Base-by-base conservation (phyloP, 2,888 invertebrate genomes). In the Rhopalosiphum nymphaeae region DNA sequence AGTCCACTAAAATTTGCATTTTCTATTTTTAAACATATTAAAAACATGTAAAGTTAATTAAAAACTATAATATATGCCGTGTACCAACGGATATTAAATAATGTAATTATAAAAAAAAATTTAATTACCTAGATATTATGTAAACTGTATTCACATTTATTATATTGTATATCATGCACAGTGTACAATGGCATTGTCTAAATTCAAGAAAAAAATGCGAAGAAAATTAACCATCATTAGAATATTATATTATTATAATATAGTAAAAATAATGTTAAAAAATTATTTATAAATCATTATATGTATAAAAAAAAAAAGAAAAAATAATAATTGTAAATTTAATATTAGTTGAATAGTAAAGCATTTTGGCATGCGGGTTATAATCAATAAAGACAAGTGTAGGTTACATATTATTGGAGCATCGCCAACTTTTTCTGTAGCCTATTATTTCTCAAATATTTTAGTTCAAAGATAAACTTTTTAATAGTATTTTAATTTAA, bases 381-480 rank as follows among this genome's bases (percentile, higher is more conserved):
- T 78, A 36, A 78, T 78, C 36, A 78, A 78, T 78, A 78, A 78
- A 78, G 21, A 78, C 67, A 78, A 78, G 78, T 78, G 36, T 78
- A 78, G 21, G 21, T 78, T 36, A 78, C 36, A 78, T 2, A 78
- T 78, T 36, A 21, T 78, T 78, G 36, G 78, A 36, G 21, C 36
- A 9, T 78, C 25, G 78, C 36, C 36, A 78, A 36, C 36, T 21
- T 36, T 36, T 25, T 36, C 36, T 42, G 78, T 21, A 3, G 36
- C 25, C 29, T 86, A 86, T 49, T 86, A 46, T 86, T 29, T 46
- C 16, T 49, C 29, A 21, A 9, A 78, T 36, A 36, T 78, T 78
- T 78, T 21, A 16, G 1, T 78, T 9, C 78, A 9, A 42, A 78
- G 21, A 78, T 36, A 9, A 78, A 5, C 10, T 36, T 78, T 26